A percentile compares a stretch with the other conserved stretches of the same genome.
phyloP scores from a whole-genome alignment of 2,113 vertebrate species.

The Trochalopteron elliotii region DNA sequence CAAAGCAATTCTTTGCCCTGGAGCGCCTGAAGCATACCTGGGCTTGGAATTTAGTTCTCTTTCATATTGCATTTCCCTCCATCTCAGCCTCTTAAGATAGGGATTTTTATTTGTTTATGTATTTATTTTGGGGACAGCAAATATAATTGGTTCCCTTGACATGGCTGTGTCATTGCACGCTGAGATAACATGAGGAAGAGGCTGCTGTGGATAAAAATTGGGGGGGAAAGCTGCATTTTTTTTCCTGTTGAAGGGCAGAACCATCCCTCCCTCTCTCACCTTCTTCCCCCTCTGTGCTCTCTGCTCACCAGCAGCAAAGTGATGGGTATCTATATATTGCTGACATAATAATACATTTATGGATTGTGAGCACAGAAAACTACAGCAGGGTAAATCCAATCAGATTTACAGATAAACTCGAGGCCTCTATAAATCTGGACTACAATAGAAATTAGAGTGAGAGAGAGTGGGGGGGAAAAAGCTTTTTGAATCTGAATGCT shows the following conservation, averaged over 20 bases:
- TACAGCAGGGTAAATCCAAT: neutral
- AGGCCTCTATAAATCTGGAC: neutral
- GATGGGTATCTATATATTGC: neutral
- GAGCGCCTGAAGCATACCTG: neutral
- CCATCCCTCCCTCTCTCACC: rapidly evolving
- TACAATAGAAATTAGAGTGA: neutral
- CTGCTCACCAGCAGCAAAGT: neutral
- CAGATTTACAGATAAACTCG: neutral
- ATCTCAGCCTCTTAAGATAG: neutral
- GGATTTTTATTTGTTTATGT: slow-evolving; percentile 4
- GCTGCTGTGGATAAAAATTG: neutral
- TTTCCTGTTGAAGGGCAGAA: neutral
- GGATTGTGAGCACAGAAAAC: neutral
- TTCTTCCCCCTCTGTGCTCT: neutral
- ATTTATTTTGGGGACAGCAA: neutral
- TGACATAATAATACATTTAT: neutral
- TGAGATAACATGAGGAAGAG: neutral
- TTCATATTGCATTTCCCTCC: neutral
- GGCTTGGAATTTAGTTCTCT: neutral
- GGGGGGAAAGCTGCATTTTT: neutral
- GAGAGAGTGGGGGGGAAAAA: neutral
- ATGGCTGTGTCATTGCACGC: rapidly evolving
- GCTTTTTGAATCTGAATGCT: neutral
- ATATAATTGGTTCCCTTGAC: neutral
- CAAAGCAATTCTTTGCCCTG: neutral